A percentile compares a stretch with the other conserved stretches of the same genome.
Evolutionary conservation across 2,797 vertebrate genomes (phyloP).

Genomic region (Arctocebus calabarensis): DNA sequence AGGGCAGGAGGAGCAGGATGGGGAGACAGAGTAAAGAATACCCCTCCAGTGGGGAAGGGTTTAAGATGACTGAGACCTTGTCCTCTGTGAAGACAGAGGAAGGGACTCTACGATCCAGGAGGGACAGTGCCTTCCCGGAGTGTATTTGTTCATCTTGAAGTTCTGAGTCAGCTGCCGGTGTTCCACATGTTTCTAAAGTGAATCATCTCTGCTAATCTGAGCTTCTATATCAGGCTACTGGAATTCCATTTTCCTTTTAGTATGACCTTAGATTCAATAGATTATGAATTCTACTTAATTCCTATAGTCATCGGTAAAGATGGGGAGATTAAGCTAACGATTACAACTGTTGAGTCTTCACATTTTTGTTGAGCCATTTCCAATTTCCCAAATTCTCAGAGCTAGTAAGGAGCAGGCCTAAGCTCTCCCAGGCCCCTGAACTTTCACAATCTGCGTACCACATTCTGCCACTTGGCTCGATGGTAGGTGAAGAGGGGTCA

Average conservation of each 20-base stretch:
- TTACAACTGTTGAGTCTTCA: neutral
- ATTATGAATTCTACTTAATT: constrained; percentile 22
- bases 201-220: neutral
- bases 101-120: neutral
- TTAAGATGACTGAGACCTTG: neutral
- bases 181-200: neutral
- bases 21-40: neutral
- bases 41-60: neutral
- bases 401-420: neutral
- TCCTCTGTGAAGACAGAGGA: neutral
- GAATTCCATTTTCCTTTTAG: neutral
- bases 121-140: neutral
- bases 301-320: neutral
- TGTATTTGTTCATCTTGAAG: neutral
- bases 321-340: neutral
- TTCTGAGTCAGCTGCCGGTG: neutral
- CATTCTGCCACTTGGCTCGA: neutral
- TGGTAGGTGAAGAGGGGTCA: neutral
- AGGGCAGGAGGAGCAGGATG: neutral
- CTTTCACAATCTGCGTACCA: neutral
- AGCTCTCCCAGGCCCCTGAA: neutral
- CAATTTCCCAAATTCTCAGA: neutral
- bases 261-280: neutral
- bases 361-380: neutral
- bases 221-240: neutral